A percentile compares a stretch with the other conserved stretches of the same genome.
phyloP scores from a whole-genome alignment of 2,113 vertebrate genomes.

The Sinocyclocheilus maitianheensis region DNA sequence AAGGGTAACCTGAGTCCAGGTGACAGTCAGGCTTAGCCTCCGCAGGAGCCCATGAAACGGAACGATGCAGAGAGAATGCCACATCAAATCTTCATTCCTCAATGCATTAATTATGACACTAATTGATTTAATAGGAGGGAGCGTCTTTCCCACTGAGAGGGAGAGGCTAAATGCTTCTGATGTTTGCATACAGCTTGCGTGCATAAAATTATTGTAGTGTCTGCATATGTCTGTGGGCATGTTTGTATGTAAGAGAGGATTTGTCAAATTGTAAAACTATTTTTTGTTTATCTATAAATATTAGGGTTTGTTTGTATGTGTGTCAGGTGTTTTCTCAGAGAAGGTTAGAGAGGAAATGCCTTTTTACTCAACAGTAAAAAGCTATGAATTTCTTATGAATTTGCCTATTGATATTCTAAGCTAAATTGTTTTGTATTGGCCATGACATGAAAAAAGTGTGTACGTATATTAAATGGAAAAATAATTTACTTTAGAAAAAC shows the following conservation, averaged over 20 bases:
- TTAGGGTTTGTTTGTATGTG: background rate
- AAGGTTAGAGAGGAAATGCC: background rate
- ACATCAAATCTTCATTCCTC: slow-evolving; percentile 1
- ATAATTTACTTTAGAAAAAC: background rate
- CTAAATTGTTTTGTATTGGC: background rate
- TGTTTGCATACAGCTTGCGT: background rate
- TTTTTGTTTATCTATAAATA: slow-evolving; percentile 14
- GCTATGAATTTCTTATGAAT: background rate
- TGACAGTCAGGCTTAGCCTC: background rate
- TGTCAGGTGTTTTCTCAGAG: background rate
- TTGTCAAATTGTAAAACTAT: background rate
- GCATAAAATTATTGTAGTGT: background rate
- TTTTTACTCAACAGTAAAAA: background rate
- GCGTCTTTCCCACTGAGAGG: slow-evolving; percentile 7
- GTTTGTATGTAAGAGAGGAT: background rate
- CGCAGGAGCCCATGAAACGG: background rate
- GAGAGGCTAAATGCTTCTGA: slow-evolving; percentile 22
- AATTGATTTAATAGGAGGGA: slow-evolving; percentile 42
- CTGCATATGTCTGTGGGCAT: slow-evolving; percentile 1
- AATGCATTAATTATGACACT: slow-evolving; percentile 32
- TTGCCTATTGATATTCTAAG: background rate
- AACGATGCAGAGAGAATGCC: background rate
- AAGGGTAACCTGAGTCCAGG: slow-evolving; percentile 10
- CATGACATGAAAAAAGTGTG: background rate
- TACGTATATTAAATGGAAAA: background rate